A percentile compares a stretch with the other conserved stretches of the same genome.
Evolutionary conservation across 23 tunicate genomes (phyloP).

Genomic region (Botrylloides violaceus): DNA sequence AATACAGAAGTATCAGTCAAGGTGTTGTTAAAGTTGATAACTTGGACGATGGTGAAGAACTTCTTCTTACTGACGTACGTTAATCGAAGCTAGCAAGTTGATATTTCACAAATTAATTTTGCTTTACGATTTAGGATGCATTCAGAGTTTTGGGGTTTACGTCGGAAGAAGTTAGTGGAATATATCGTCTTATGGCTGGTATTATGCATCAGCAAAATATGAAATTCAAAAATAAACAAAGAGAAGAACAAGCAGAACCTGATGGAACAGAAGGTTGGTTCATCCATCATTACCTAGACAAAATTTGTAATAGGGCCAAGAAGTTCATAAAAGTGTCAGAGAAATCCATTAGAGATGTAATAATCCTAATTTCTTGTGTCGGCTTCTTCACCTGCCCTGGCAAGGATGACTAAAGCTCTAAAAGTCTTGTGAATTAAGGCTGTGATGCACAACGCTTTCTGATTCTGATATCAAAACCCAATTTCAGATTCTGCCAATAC

Average conservation of each 20-base stretch:
- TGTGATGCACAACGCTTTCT: too few species aligned
- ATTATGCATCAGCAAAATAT: slow-evolving; percentile 86
- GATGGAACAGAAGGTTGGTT: slow-evolving; percentile 98
- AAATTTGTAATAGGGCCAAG: too few species aligned
- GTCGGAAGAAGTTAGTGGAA: slow-evolving; percentile 75
- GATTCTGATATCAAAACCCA: too few species aligned
- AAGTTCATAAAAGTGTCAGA: too few species aligned
- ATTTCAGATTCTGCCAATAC: too few species aligned
- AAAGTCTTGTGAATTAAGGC: too few species aligned
- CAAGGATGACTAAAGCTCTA: too few species aligned
- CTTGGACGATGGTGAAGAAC: slow-evolving; percentile 31
- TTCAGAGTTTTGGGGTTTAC: slow-evolving; percentile 85
- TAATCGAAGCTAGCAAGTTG: background rate
- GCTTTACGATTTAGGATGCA: slow-evolving; percentile 45
- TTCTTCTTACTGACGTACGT: slow-evolving; percentile 21
- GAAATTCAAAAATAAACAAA: slow-evolving; percentile 86
- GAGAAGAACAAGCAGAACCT: slow-evolving; percentile 95
- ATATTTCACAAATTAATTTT: background rate
- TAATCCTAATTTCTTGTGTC: too few species aligned
- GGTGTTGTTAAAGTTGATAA: slow-evolving; percentile 27
- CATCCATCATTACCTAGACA: too few species aligned
- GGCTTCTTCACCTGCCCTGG: too few species aligned
- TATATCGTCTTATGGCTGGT: slow-evolving; percentile 85
- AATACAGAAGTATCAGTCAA: slow-evolving; percentile 18
- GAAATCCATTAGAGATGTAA: too few species aligned